Conservation (phyloP, 2,888 invertebrate species). For the Timema podura region DNA sequence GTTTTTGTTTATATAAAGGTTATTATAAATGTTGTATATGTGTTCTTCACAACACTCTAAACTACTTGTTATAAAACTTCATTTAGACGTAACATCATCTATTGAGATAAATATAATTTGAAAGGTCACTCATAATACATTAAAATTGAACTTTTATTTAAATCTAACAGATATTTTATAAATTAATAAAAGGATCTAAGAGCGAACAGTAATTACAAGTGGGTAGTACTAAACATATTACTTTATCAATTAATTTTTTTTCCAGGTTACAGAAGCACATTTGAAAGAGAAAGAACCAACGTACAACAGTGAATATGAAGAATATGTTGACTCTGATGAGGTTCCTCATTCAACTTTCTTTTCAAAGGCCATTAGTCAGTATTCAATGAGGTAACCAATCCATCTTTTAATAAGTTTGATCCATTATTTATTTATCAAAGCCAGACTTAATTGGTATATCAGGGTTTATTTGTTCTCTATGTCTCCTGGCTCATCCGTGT, state of each 20-base stretch:
- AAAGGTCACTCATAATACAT: no score
- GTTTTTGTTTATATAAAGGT: no score
- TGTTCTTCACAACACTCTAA: no score
- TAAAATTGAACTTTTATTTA: no score
- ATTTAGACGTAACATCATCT: no score
- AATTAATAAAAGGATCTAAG: background rate
- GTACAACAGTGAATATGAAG: slow-evolving; percentile 27
- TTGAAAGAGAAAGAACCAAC: slow-evolving; percentile 25
- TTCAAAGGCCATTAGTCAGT: slow-evolving; percentile 28
- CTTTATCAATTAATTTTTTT: background rate
- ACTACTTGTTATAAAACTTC: no score
- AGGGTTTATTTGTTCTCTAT: background rate
- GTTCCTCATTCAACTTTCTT: slow-evolving; percentile 26
- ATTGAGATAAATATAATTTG: no score
- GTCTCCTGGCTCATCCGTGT: background rate
- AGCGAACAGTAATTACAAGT: background rate
- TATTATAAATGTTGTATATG: no score
- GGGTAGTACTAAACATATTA: background rate
- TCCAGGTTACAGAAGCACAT: slow-evolving; percentile 23
- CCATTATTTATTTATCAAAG: no score
- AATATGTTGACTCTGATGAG: slow-evolving; percentile 23
- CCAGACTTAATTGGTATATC: no score
- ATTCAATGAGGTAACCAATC: slow-evolving; percentile 40
- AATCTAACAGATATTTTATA: background rate
- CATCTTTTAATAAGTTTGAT: no score